Evolutionary conservation across 2,113 vertebrate genomes (phyloP).

Genomic region (Climacteris rufus): DNA sequence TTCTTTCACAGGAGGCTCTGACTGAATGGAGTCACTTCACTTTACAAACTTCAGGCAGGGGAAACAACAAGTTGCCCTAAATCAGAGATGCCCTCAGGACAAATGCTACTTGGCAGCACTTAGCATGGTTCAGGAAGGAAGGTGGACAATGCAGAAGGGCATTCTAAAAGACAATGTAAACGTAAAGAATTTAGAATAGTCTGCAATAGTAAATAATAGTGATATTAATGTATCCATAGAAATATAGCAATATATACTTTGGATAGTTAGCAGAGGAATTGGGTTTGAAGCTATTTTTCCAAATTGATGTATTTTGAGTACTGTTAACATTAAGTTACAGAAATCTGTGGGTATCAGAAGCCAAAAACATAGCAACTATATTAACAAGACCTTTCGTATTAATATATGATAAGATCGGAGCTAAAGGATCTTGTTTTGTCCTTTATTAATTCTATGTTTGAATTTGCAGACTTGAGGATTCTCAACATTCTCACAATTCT

Average conservation of each 20-base stretch:
- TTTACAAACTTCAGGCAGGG: background rate
- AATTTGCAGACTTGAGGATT: background rate
- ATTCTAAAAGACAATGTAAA: background rate
- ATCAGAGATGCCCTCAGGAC: background rate
- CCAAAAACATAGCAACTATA: background rate
- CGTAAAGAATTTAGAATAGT: background rate
- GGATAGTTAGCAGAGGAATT: background rate
- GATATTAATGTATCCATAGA: background rate
- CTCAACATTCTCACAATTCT: background rate
- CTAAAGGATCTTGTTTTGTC: background rate
- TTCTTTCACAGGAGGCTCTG: background rate
- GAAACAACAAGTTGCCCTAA: background rate
- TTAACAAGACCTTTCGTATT: background rate
- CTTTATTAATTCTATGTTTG: background rate
- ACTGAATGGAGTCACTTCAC: background rate
- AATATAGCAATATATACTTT: background rate
- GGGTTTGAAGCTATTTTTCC: slow-evolving; percentile 35
- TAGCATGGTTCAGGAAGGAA: background rate
- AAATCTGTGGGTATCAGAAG: background rate
- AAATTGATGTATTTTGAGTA: slow-evolving; percentile 15
- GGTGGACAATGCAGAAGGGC: background rate
- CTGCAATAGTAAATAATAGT: background rate
- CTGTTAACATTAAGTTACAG: background rate
- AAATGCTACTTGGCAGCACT: background rate
- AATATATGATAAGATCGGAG: background rate